Evolutionary conservation across 2,888 invertebrate species (phyloP).

Genomic region (Ophion obscuratus): DNA sequence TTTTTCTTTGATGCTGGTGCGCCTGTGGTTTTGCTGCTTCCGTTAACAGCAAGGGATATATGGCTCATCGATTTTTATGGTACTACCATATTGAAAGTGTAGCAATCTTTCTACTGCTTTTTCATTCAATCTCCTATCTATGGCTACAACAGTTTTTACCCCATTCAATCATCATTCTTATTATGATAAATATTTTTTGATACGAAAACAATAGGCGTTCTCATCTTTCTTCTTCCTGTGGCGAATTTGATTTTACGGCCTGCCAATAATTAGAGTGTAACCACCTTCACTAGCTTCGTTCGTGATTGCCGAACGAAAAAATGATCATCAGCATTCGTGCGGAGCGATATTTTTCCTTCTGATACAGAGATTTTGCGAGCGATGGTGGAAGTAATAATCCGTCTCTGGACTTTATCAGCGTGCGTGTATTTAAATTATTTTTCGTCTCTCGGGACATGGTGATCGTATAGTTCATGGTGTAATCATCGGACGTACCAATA

Average conservation of each 20-base stretch:
- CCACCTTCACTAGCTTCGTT: too few species aligned
- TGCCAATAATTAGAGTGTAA: background rate
- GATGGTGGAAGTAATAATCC: background rate
- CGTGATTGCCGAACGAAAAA: too few species aligned
- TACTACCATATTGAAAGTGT: slow-evolving; percentile 7
- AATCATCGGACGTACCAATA: slow-evolving; percentile 16
- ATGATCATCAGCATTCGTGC: too few species aligned
- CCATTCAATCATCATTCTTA: background rate
- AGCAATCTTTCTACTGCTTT: background rate
- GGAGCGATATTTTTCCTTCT: background rate
- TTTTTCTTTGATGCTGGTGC: slow-evolving; percentile 44
- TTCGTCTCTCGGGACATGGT: background rate
- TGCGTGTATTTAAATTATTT: slow-evolving; percentile 16
- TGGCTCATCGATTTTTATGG: slow-evolving; percentile 8
- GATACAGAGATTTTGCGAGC: background rate
- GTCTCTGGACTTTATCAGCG: background rate
- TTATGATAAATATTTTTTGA: background rate
- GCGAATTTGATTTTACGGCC: background rate
- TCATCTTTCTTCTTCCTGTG: background rate
- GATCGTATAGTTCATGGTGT: slow-evolving; percentile 14
- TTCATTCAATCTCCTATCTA: background rate
- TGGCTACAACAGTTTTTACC: background rate
- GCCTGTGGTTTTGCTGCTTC: slow-evolving; percentile 18
- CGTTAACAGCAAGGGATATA: slow-evolving; percentile 21
- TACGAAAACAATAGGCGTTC: background rate